Conservation (phyloP, 2,888 invertebrate genomes). For the Standfussiana lucernea region DNA sequence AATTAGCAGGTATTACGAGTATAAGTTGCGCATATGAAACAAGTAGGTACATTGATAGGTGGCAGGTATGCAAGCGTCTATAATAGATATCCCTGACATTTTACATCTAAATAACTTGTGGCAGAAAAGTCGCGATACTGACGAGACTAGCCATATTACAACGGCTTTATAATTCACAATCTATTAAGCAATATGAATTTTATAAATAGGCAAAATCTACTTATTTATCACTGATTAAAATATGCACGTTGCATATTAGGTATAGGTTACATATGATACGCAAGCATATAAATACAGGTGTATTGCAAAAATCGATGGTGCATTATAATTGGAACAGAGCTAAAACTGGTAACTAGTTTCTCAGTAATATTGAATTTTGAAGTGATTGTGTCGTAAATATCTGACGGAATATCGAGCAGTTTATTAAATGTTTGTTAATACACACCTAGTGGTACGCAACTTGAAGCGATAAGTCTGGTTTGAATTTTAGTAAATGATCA, state of each 20-base stretch:
- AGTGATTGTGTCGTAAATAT: slow-evolving; percentile 38
- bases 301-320: slow-evolving; percentile 23
- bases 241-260: slow-evolving; percentile 17
- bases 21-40: slow-evolving; percentile 47
- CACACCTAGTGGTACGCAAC: slow-evolving; percentile 17
- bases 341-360: slow-evolving; percentile 23
- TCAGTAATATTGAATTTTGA: slow-evolving; percentile 17
- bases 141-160: slow-evolving; percentile 41
- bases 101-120: slow-evolving; percentile 65
- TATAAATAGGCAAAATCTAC: slow-evolving; percentile 20
- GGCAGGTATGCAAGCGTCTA: slow-evolving; percentile 49
- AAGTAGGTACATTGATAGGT: slow-evolving; percentile 35
- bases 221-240: slow-evolving; percentile 13
- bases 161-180: slow-evolving; percentile 41
- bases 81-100: slow-evolving; percentile 78
- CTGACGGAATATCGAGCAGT: slow-evolving; percentile 44
- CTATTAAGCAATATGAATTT: slow-evolving; percentile 38
- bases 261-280: slow-evolving; percentile 12
- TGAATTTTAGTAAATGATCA: slow-evolving; percentile 58
- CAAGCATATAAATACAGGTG: slow-evolving; percentile 23
- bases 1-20: slow-evolving; percentile 44
- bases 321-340: slow-evolving; percentile 32
- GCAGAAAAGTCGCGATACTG: slow-evolving; percentile 59
- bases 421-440: slow-evolving; percentile 48
- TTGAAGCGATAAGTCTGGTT: slow-evolving; percentile 45